These are phyloP conservation scores for Varanus komodoensis DNA, from an alignment of 2,113 vertebrate genomes.

Conservation along the genomic window DNA sequence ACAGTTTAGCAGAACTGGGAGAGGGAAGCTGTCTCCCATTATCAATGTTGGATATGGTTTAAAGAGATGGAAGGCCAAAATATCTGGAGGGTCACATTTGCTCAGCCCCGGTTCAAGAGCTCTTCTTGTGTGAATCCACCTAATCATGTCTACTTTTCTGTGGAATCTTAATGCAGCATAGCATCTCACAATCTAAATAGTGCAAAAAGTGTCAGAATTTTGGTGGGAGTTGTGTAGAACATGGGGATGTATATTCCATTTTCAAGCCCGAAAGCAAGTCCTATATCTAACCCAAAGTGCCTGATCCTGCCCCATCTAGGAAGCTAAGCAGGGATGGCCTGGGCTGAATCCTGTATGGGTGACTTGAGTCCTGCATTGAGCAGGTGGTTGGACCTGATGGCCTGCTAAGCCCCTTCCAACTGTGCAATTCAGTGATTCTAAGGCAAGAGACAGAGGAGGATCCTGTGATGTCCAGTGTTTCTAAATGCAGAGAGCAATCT, in stretches of 20 bases:
- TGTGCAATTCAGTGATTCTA: too few relatives aligned
- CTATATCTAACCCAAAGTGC: not conserved
- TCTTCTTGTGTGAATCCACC: not conserved
- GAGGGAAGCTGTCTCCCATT: too few relatives aligned
- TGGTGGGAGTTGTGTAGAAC: not conserved
- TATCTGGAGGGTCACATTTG: not conserved
- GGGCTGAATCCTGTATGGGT: too few relatives aligned
- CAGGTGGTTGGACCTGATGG: too few relatives aligned
- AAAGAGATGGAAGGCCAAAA: too few relatives aligned
- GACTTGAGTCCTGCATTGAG: too few relatives aligned
- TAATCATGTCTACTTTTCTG: not conserved
- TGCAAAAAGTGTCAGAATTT: not conserved
- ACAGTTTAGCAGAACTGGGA: too few relatives aligned
- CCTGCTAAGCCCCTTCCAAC: too few relatives aligned
- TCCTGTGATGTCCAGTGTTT: not conserved
- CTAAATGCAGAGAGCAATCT: not conserved
- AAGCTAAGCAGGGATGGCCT: too few relatives aligned
- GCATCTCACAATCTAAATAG: not conserved
- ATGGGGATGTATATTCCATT: too few relatives aligned
- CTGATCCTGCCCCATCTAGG: too few relatives aligned
- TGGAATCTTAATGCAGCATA: not conserved
- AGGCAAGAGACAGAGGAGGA: not conserved
- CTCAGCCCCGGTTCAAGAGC: not conserved
- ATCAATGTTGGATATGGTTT: too few relatives aligned
- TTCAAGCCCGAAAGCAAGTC: not conserved